A percentile compares a stretch with the other conserved stretches of the same genome.
phyloP scores from a whole-genome alignment of 1,140 invertebrate species.

The Drosophila rufa region DNA sequence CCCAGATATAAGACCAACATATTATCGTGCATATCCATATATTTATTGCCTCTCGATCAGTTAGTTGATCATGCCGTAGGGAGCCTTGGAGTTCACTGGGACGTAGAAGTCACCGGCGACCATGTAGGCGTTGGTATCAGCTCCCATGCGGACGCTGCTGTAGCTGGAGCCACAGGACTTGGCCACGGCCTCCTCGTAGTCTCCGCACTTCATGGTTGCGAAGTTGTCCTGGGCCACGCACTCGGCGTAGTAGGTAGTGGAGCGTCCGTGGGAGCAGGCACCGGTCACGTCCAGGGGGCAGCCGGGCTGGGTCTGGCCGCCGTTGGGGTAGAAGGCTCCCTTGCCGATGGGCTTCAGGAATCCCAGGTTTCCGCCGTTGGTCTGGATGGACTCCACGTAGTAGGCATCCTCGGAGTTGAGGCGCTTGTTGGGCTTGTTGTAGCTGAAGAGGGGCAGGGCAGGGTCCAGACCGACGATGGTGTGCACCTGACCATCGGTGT shows the following conservation, averaged over 20 bases:
- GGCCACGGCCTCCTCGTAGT: constrained; percentile 65
- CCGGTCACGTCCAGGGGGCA: constrained; percentile 85
- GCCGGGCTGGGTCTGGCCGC: constrained; percentile 87
- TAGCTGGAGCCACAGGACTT: constrained; percentile 65
- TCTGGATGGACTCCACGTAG: constrained; percentile 86
- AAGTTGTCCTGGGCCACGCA: constrained; percentile 62
- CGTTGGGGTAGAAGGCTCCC: constrained; percentile 87
- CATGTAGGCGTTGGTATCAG: constrained; percentile 79
- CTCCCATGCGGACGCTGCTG: constrained; percentile 82
- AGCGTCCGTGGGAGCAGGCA: constrained; percentile 85
- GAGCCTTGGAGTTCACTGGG: constrained; percentile 69
- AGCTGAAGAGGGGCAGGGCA: constrained; percentile 83
- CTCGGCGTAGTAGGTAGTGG: constrained; percentile 87
- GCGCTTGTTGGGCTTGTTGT: constrained; percentile 63
- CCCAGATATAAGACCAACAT: neutral
- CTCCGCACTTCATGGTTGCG: constrained; percentile 63
- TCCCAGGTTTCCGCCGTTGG: constrained; percentile 86
- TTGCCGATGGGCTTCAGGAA: constrained; percentile 86
- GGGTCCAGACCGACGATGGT: constrained; percentile 86
- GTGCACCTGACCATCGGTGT: constrained; percentile 71
- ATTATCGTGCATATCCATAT: neutral
- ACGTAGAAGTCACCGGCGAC: constrained; percentile 74
- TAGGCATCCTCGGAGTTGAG: constrained; percentile 85
- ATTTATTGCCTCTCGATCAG: constrained; percentile 31
- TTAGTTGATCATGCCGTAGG: constrained; percentile 80